Evolutionary conservation across 2,797 vertebrate species (phyloP).

Genomic region (Thamnophis elegans): DNA sequence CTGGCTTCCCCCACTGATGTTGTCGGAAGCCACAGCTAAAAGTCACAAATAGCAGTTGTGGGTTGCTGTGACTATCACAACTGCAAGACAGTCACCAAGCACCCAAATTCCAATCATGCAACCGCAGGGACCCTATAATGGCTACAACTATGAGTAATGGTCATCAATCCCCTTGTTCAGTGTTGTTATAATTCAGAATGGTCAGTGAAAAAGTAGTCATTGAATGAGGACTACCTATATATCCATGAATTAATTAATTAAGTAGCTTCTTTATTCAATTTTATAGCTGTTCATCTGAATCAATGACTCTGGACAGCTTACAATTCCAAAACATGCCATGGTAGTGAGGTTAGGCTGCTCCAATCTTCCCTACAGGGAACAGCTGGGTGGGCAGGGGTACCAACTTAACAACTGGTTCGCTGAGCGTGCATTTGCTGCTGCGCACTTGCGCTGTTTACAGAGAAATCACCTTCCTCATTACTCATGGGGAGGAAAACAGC

Average conservation of each 20-base stretch:
- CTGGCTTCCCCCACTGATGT: neutral
- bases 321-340: neutral
- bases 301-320: neutral
- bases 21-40: neutral
- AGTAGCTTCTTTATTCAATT: neutral
- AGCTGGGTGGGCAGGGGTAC: too few relatives aligned
- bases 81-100: neutral
- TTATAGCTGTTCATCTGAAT: neutral
- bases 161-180: neutral
- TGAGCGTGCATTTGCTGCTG: too few relatives aligned
- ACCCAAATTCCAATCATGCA: neutral
- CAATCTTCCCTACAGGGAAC: neutral
- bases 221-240: neutral
- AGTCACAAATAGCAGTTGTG: neutral
- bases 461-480: too few relatives aligned
- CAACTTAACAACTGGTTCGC: too few relatives aligned
- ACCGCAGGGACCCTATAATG: neutral
- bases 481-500: too few relatives aligned
- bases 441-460: too few relatives aligned
- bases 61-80: neutral
- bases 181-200: neutral
- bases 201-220: neutral
- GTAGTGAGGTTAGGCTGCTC: neutral
- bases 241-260: neutral
- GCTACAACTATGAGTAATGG: neutral